Conservation (phyloP, 1,140 invertebrate species). For the Tribolium castaneum region DNA sequence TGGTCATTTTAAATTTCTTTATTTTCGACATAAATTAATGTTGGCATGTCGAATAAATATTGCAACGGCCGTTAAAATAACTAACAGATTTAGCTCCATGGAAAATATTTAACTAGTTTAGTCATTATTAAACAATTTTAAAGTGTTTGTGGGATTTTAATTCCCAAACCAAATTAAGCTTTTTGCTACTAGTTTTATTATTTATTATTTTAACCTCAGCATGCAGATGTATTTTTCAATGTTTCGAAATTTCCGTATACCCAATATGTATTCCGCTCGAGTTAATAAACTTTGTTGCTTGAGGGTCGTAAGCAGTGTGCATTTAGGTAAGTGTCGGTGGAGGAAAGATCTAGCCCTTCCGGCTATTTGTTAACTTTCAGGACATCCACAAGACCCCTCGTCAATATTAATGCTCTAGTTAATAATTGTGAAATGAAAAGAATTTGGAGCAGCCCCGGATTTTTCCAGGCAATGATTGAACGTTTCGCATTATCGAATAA, state of each 20-base stretch:
- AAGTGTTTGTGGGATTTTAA: neutral
- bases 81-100: neutral
- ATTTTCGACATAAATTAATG: too few species aligned
- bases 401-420: constrained; percentile 9
- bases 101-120: neutral
- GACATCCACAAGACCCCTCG: constrained; percentile 2
- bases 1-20: too few species aligned
- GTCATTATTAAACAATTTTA: neutral
- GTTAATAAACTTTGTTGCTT: neutral
- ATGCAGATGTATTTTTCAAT: neutral
- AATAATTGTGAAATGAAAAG: neutral
- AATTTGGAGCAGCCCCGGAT: neutral
- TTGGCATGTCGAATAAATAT: too few species aligned
- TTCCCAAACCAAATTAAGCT: neutral
- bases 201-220: neutral
- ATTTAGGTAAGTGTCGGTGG: constrained; percentile 8
- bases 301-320: neutral
- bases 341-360: neutral
- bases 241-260: too few species aligned
- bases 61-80: neutral
- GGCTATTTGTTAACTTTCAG: constrained; percentile 10
- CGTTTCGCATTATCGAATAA: neutral
- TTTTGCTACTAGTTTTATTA: neutral
- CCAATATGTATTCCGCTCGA: neutral
- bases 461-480: neutral